Percentiles rank a stretch among this genome's conserved stretches.
phyloP scores from a whole-genome alignment of 1,140 invertebrate genomes.

The Solenopsis fugax region DNA sequence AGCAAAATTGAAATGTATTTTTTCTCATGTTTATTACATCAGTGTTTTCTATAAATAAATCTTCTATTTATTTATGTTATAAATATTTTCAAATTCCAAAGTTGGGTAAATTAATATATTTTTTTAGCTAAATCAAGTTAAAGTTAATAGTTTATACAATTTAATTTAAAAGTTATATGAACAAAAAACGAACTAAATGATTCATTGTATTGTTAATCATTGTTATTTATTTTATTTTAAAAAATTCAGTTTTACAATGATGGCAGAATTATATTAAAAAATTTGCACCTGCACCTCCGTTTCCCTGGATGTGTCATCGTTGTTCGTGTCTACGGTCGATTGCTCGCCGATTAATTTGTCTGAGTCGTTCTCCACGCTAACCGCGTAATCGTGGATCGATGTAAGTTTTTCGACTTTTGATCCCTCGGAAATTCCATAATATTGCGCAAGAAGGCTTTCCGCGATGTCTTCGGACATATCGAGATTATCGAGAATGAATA shows the following conservation, averaged over 20 bases:
- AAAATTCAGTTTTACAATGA: neutral
- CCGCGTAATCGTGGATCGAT: constrained; percentile 56
- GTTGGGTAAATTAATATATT: no score
- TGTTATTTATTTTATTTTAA: neutral
- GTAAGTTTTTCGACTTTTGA: constrained; percentile 7
- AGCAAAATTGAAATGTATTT: neutral
- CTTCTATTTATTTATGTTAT: neutral
- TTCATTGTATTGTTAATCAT: neutral
- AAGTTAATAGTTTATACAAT: no score
- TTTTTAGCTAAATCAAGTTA: no score
- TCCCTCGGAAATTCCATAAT: constrained; percentile 62
- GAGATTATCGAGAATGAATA: neutral
- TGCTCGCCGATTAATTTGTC: constrained; percentile 52
- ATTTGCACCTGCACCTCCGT: constrained; percentile 21
- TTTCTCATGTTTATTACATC: neutral
- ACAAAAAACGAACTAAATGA: no score
- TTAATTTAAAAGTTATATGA: no score
- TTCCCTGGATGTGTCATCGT: constrained; percentile 5
- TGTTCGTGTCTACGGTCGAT: constrained; percentile 5
- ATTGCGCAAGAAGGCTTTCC: constrained; percentile 43
- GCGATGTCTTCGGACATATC: constrained; percentile 58
- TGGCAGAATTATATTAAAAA: neutral
- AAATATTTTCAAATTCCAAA: neutral
- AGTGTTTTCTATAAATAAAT: neutral
- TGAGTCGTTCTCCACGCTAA: constrained; percentile 6